These are phyloP conservation scores for Venustaconcha ellipsiformis DNA, from an alignment of 1,140 invertebrate genomes.

Conservation along the genomic window DNA sequence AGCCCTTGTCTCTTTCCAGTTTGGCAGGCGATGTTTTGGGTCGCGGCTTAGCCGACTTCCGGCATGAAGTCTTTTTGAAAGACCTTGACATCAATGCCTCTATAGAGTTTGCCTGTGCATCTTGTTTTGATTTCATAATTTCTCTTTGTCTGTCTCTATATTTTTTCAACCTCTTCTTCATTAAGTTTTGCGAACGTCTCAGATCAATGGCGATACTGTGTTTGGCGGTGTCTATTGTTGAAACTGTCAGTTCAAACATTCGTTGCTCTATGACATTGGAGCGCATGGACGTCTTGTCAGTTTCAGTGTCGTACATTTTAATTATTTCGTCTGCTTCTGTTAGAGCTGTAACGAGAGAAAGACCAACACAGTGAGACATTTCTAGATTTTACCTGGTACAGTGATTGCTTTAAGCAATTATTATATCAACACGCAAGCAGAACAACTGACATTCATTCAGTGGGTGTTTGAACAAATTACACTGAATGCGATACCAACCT, in stretches of 20 bases:
- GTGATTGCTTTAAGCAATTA: too few species aligned
- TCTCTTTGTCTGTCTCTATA: constrained; percentile 30
- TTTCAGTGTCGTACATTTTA: constrained; percentile 1
- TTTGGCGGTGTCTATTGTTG: constrained; percentile 21
- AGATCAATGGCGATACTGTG: constrained; percentile 22
- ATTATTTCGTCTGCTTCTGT: constrained; percentile 16
- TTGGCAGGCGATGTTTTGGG: constrained; percentile 12
- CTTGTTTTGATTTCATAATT: constrained; percentile 4
- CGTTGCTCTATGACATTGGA: constrained; percentile 30
- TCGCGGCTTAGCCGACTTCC: not conserved
- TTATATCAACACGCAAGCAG: too few species aligned
- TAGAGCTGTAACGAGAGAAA: not conserved
- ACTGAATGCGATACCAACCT: too few species aligned
- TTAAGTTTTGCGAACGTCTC: constrained; percentile 23
- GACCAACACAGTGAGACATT: too few species aligned
- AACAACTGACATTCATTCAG: too few species aligned
- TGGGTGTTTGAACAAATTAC: too few species aligned
- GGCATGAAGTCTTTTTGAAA: too few species aligned
- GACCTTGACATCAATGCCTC: too few species aligned
- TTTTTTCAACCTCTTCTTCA: constrained; percentile 28
- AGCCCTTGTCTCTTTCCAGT: not conserved
- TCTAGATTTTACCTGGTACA: too few species aligned
- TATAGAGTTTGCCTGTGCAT: too few species aligned
- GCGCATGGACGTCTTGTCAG: constrained; percentile 13
- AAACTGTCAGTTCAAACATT: constrained; percentile 24